These are phyloP conservation scores for Tauraco erythrolophus DNA, from an alignment of 2,113 vertebrate species.

Conservation along the genomic window DNA sequence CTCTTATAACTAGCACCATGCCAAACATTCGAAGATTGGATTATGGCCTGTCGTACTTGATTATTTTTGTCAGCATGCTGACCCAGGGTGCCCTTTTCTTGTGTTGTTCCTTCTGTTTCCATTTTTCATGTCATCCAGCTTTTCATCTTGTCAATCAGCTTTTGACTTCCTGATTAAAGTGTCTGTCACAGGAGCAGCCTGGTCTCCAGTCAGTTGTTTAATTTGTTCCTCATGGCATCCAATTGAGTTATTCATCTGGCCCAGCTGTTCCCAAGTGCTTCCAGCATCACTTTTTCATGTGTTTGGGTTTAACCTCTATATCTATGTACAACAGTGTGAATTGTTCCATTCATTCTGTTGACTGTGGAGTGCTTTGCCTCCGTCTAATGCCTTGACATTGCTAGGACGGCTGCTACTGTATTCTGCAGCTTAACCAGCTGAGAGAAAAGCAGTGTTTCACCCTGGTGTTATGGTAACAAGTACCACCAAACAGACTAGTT, in stretches of 20 bases:
- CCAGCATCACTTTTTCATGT: conserved; percentile 80
- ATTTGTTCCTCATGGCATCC: conserved; percentile 88
- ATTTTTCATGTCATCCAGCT: conserved; percentile 89
- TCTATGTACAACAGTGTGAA: conserved; percentile 79
- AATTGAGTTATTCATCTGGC: conserved; percentile 86
- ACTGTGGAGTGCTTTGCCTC: conserved; percentile 68
- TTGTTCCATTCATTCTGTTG: conserved; percentile 80
- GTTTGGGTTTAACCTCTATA: conserved; percentile 86
- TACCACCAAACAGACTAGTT: conserved; percentile 66
- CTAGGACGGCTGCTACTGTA: conserved; percentile 61
- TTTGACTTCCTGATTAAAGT: conserved; percentile 90
- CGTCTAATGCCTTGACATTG: conserved; percentile 65
- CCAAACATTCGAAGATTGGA: conserved; percentile 83
- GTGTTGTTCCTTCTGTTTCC: conserved; percentile 88
- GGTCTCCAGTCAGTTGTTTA: conserved; percentile 84
- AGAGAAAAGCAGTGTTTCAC: conserved; percentile 60
- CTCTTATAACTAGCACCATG: conserved; percentile 80
- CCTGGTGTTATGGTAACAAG: conserved; percentile 71
- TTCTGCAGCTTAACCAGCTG: conserved; percentile 50
- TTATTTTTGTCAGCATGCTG: conserved; percentile 88
- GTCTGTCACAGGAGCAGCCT: conserved; percentile 84
- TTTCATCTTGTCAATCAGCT: conserved; percentile 90
- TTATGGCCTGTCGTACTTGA: conserved; percentile 85
- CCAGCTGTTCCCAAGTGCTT: conserved; percentile 87
- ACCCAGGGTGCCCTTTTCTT: conserved; percentile 84